Evolutionary conservation across 2,888 invertebrate species (phyloP).

Genomic region (Drosophila sordidula): DNA sequence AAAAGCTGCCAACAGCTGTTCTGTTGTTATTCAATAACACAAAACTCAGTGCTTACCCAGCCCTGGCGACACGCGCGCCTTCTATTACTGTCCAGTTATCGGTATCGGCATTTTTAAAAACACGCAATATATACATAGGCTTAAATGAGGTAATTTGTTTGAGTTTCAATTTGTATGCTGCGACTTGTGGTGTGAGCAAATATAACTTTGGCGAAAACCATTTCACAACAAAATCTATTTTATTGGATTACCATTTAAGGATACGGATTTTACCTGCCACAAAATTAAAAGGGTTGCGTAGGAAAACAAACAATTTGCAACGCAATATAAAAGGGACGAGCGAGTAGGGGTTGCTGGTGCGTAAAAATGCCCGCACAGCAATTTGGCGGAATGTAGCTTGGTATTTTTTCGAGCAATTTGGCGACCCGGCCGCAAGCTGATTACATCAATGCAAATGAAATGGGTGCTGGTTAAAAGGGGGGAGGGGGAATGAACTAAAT

Average conservation of each 20-base stretch:
- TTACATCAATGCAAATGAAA: constrained; percentile 79
- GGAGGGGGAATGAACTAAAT: constrained; percentile 23
- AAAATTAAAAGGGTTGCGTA: constrained; percentile 56
- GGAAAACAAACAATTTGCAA: constrained; percentile 55
- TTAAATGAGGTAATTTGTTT: not conserved
- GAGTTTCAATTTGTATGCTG: not conserved
- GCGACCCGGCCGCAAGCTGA: constrained; percentile 71
- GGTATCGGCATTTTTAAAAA: constrained; percentile 20
- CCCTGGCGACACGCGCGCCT: constrained; percentile 39
- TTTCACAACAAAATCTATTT: constrained; percentile 33
- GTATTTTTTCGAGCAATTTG: constrained; percentile 67
- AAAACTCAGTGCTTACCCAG: not conserved
- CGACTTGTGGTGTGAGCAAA: not conserved
- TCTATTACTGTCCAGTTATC: constrained; percentile 9
- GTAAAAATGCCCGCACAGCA: constrained; percentile 50
- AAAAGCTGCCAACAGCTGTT: constrained; percentile 34
- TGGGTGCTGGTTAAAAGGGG: constrained; percentile 16
- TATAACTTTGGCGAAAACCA: not conserved
- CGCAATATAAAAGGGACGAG: constrained; percentile 39
- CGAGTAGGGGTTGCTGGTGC: constrained; percentile 16
- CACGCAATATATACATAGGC: not conserved
- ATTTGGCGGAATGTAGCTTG: constrained; percentile 62
- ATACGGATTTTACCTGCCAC: constrained; percentile 45
- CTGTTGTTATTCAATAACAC: constrained; percentile 16
- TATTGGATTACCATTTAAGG: constrained; percentile 36